Evolutionary conservation across 92 coral and sea anemone species (phyloP).

Genomic region (Paragorgia papillata): DNA sequence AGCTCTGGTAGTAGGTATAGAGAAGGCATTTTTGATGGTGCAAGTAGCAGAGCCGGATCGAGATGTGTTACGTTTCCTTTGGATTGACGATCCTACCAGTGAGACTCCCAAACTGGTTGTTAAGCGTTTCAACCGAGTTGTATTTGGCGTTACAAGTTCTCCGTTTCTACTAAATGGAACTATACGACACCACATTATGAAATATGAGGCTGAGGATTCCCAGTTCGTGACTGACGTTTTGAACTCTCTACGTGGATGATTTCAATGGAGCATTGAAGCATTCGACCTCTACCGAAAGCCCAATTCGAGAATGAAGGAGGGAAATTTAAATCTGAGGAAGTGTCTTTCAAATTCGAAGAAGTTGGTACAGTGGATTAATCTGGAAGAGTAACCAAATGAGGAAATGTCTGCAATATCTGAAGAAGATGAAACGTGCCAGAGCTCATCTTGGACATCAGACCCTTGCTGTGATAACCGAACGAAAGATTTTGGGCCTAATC

Average conservation of each 20-base stretch:
- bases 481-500: conserved; percentile 48
- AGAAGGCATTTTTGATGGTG: conserved; percentile 51
- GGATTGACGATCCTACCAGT: conserved; percentile 43
- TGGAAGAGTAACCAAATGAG: neutral
- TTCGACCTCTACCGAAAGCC: conserved; percentile 2
- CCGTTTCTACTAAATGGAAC: conserved; percentile 64
- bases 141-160: conserved; percentile 50
- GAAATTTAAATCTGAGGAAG: conserved; percentile 20
- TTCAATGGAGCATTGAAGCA: neutral
- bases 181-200: conserved; percentile 24
- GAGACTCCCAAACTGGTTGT: conserved; percentile 30
- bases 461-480: conserved; percentile 34
- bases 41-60: conserved; percentile 37
- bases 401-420: neutral
- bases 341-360: conserved; percentile 12
- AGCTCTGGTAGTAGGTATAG: conserved; percentile 49
- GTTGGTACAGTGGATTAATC: neutral
- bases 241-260: conserved; percentile 52
- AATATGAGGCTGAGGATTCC: conserved; percentile 18
- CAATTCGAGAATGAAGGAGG: neutral
- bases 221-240: conserved; percentile 29
- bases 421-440: conserved; percentile 16
- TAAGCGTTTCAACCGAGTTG: conserved; percentile 54
- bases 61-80: conserved; percentile 52
- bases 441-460: neutral